A percentile compares a stretch with the other conserved stretches of the same genome.
These are phyloP conservation scores for Drosophila littoralis DNA, from an alignment of 1,140 invertebrate species.

Conservation along the genomic window DNA sequence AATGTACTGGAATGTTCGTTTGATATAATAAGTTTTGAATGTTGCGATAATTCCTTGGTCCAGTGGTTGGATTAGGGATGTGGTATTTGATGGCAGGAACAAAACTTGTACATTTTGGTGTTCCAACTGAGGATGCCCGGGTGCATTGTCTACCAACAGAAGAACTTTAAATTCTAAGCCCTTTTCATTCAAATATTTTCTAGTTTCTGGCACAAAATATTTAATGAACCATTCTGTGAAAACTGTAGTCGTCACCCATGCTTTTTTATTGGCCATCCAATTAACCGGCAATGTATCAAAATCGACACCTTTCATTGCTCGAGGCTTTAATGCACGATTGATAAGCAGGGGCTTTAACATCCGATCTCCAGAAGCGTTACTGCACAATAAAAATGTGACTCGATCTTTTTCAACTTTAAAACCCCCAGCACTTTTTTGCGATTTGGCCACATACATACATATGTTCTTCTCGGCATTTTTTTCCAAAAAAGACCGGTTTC, in stretches of 20 bases:
- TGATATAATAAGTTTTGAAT: conserved; percentile 82
- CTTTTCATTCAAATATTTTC: conserved; percentile 6
- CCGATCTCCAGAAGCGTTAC: too few relatives aligned
- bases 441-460: too few relatives aligned
- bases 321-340: too few relatives aligned
- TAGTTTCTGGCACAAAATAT: conserved; percentile 54
- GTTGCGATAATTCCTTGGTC: conserved; percentile 79
- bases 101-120: conserved; percentile 54
- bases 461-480: too few relatives aligned
- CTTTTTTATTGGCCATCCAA: conserved; percentile 80
- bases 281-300: conserved; percentile 75
- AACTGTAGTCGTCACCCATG: conserved; percentile 75
- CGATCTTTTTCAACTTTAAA: conserved; percentile 84
- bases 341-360: too few relatives aligned
- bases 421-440: conserved; percentile 45
- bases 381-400: too few relatives aligned
- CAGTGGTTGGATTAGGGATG: conserved; percentile 79
- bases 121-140: conserved; percentile 62
- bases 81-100: conserved; percentile 76
- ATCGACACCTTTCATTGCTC: conserved; percentile 80
- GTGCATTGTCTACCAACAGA: conserved; percentile 72
- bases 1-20: conserved; percentile 33
- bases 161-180: conserved; percentile 39
- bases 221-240: conserved; percentile 75
- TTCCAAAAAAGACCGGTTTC: too few relatives aligned